phyloP scores from a whole-genome alignment of 2,797 vertebrate genomes.

The Pangasius djambal region DNA sequence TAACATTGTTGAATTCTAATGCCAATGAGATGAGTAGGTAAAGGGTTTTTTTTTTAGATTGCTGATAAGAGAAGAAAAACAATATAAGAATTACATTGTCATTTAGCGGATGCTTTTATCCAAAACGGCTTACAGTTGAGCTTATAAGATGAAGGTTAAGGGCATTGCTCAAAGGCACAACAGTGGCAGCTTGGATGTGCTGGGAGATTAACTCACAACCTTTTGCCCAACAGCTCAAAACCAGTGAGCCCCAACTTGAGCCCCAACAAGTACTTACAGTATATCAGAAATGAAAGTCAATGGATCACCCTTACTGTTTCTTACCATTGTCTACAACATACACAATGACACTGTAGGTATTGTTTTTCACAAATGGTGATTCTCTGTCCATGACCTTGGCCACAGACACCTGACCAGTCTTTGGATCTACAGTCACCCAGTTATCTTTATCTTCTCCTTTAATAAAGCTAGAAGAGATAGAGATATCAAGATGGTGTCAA shows the following conservation, averaged over 20 bases:
- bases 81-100: background rate
- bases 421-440: constrained; percentile 61
- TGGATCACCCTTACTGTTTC: background rate
- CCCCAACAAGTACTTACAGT: background rate
- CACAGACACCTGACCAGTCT: constrained; percentile 59
- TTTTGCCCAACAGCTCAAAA: background rate
- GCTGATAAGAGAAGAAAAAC: background rate
- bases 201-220: background rate
- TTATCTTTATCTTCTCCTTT: constrained; percentile 57
- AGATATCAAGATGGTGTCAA: background rate
- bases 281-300: background rate
- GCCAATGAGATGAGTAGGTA: background rate
- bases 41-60: background rate
- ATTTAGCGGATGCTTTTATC: background rate
- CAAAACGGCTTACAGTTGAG: background rate
- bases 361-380: constrained; percentile 55
- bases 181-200: background rate
- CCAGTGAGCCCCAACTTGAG: background rate
- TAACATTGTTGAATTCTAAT: background rate
- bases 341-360: constrained; percentile 57
- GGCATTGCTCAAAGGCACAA: background rate
- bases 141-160: background rate
- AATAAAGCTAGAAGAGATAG: constrained; percentile 49
- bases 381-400: constrained; percentile 63
- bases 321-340: constrained; percentile 66